Evolutionary conservation across 2,113 vertebrate species (phyloP).

Genomic region (Picathartes gymnocephalus): DNA sequence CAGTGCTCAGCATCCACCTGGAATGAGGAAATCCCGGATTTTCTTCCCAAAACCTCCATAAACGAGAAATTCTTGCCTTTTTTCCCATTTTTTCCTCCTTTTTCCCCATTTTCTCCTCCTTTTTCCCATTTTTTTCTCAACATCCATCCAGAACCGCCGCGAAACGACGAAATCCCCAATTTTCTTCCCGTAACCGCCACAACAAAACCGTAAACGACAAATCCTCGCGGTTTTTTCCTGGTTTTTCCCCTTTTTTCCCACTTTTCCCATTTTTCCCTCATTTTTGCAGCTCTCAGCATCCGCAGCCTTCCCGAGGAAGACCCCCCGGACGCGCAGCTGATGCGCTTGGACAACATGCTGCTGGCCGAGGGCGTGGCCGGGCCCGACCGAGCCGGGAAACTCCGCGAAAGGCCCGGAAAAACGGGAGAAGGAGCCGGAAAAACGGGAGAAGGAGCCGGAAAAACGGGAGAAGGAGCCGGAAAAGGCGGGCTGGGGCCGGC

Average conservation of each 20-base stretch:
- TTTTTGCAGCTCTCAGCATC: slow-evolving; percentile 63
- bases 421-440: background rate
- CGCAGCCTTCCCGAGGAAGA: slow-evolving; percentile 84
- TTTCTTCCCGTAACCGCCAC: no score
- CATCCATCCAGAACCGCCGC: no score
- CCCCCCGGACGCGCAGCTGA: slow-evolving; percentile 85
- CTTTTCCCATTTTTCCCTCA: background rate
- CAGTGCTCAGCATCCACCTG: no score
- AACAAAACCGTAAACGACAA: no score
- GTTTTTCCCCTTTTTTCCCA: background rate
- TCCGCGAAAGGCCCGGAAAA: no score
- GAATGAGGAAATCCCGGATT: no score
- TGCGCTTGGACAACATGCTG: slow-evolving; percentile 89
- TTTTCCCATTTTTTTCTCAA: no score
- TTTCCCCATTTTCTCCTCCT: background rate
- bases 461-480: background rate
- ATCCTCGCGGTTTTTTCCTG: no score
- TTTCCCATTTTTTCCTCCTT: background rate
- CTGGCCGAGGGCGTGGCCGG: slow-evolving; percentile 87
- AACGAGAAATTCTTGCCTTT: no score
- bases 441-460: background rate
- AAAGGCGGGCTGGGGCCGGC: no score
- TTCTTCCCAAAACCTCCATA: no score
- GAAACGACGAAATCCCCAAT: no score
- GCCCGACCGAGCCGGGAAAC: slow-evolving; percentile 27